phyloP scores from a whole-genome alignment of 2,797 vertebrate genomes.

The Nannoperca obscura region DNA sequence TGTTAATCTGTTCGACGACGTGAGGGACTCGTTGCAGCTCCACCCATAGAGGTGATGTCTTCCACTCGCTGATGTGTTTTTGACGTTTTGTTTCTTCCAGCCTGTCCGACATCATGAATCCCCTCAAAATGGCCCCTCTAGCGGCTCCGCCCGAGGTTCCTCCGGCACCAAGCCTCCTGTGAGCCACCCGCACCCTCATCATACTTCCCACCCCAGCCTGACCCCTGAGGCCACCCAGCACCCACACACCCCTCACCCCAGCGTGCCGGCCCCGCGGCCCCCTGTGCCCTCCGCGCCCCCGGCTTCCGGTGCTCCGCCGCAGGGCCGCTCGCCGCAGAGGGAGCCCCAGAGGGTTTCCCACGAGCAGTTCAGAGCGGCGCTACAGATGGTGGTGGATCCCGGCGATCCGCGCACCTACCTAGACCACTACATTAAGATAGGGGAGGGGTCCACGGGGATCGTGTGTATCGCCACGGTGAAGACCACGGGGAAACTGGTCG shows the following conservation, averaged over 20 bases:
- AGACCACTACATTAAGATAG: slow-evolving; percentile 98
- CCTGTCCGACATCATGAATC: slow-evolving; percentile 78
- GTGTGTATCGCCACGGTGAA: slow-evolving; percentile 95
- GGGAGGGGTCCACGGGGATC: slow-evolving; percentile 95
- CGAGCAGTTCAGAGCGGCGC: slow-evolving; percentile 94
- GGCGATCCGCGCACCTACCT: slow-evolving; percentile 93
- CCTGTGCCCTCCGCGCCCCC: slow-evolving; percentile 60
- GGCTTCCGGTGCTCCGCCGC: slow-evolving; percentile 48
- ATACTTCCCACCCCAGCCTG: slow-evolving; percentile 83
- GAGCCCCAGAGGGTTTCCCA: slow-evolving; percentile 96
- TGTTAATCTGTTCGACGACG: neutral
- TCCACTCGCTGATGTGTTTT: neutral
- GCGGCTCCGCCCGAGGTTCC: slow-evolving; percentile 51
- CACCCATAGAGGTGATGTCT: neutral
- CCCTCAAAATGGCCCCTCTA: slow-evolving; percentile 86
- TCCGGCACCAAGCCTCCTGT: slow-evolving; percentile 69
- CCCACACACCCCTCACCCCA: slow-evolving; percentile 74
- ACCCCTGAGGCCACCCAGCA: slow-evolving; percentile 73
- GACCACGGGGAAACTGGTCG: slow-evolving; percentile 92
- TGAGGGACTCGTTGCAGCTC: neutral
- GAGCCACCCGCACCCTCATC: slow-evolving; percentile 79
- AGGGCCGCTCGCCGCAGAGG: slow-evolving; percentile 88
- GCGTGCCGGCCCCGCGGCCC: slow-evolving; percentile 72
- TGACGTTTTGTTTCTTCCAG: slow-evolving; percentile 42
- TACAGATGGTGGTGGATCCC: slow-evolving; percentile 97